A percentile compares a stretch with the other conserved stretches of the same genome.
Conservation (phyloP, 1,140 invertebrate genomes). For the Argopecten irradians region DNA sequence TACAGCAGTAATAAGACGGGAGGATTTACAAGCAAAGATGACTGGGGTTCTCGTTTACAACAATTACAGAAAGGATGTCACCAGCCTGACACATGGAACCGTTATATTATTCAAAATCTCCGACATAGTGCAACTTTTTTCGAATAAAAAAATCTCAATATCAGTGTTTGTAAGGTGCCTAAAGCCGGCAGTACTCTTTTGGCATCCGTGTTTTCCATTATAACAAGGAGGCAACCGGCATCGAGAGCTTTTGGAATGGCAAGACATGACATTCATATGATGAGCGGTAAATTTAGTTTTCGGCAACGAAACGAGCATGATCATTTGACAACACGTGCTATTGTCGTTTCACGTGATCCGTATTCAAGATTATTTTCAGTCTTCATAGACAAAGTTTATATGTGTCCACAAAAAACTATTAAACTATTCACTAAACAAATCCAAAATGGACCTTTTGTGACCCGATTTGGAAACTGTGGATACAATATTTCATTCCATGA, state of each 20-base stretch:
- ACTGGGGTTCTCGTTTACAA: background rate
- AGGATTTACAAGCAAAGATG: no score
- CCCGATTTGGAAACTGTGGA: background rate
- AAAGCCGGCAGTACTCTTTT: background rate
- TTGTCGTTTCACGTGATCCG: no score
- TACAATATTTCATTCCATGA: slow-evolving; percentile 27
- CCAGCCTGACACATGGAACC: background rate
- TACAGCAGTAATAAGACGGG: no score
- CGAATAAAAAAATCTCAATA: background rate
- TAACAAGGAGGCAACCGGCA: background rate
- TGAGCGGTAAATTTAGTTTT: no score
- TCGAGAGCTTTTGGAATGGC: background rate
- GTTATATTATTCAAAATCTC: background rate
- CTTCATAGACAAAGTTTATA: background rate
- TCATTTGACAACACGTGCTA: no score
- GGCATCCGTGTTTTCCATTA: background rate
- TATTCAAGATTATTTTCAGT: slow-evolving; percentile 19
- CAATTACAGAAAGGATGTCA: background rate
- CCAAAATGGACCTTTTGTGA: background rate
- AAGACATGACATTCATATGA: background rate
- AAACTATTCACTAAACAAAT: background rate
- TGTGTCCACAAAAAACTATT: background rate
- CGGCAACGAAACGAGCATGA: no score
- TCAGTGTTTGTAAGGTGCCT: background rate
- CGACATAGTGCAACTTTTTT: background rate